Conservation (phyloP, 1,140 invertebrate species). For the Drosophila athabasca region DNA sequence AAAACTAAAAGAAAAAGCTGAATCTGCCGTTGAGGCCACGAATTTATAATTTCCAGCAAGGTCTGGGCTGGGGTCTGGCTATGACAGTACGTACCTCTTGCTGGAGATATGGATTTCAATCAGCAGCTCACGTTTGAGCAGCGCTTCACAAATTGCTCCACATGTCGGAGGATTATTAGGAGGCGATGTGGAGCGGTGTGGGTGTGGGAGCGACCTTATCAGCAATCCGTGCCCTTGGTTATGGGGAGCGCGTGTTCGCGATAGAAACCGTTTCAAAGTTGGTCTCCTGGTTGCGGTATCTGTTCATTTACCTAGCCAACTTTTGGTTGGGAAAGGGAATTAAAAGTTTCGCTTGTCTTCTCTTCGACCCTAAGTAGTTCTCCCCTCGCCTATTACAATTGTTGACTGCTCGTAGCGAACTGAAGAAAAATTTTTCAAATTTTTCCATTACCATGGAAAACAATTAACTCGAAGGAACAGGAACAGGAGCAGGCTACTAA, state of each 20-base stretch:
- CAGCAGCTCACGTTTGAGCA: conserved; percentile 12
- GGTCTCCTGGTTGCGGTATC: conserved; percentile 17
- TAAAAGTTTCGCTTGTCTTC: conserved; percentile 55
- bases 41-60: too few species aligned
- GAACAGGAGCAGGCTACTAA: conserved; percentile 20
- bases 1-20: conserved; percentile 6
- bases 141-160: conserved; percentile 46
- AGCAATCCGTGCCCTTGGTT: conserved; percentile 4
- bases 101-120: conserved; percentile 24
- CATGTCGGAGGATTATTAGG: conserved; percentile 45
- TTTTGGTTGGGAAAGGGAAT: conserved; percentile 41
- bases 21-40: too few species aligned
- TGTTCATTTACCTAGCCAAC: conserved; percentile 31
- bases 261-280: conserved; percentile 36
- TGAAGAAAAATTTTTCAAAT: too few species aligned
- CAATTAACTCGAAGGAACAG: not conserved
- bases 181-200: conserved; percentile 13
- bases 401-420: too few species aligned
- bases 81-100: too few species aligned
- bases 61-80: too few species aligned
- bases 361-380: not conserved
- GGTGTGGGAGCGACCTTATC: conserved; percentile 17
- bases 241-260: conserved; percentile 27
- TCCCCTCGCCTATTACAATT: conserved; percentile 8
- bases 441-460: too few species aligned